A percentile compares a stretch with the other conserved stretches of the same genome.
Evolutionary conservation across 2,113 vertebrate genomes (phyloP).

Genomic region (Theropithecus gelada): DNA sequence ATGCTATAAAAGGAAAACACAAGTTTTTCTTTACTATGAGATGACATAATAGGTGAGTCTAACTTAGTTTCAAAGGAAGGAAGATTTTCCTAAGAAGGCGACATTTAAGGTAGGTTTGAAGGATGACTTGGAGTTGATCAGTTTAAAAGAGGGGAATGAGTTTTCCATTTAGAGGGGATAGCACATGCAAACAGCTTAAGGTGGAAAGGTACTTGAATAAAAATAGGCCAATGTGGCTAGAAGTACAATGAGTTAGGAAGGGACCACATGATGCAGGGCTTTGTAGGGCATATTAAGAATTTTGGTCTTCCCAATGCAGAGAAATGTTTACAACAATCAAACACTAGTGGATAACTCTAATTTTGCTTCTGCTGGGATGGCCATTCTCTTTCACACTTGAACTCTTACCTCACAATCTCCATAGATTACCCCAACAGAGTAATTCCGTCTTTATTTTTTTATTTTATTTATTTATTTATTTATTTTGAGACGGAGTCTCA

Average conservation of each 20-base stretch:
- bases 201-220: neutral
- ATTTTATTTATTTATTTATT: too few species aligned
- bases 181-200: too few species aligned
- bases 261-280: neutral
- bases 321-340: neutral
- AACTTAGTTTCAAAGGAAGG: neutral
- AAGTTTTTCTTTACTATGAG: neutral
- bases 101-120: neutral
- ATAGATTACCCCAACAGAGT: neutral
- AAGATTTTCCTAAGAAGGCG: neutral
- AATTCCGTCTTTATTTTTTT: too few species aligned
- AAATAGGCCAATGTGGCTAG: neutral
- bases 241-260: neutral
- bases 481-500: too few species aligned
- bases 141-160: neutral
- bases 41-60: neutral
- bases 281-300: neutral
- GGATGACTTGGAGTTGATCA: neutral
- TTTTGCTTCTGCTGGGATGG: neutral
- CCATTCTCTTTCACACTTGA: neutral
- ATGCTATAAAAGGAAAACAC: neutral
- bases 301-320: neutral
- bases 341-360: neutral
- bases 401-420: neutral
- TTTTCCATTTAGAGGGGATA: neutral